phyloP scores from a whole-genome alignment of 2,113 vertebrate genomes.

The Scophthalmus maximus region DNA sequence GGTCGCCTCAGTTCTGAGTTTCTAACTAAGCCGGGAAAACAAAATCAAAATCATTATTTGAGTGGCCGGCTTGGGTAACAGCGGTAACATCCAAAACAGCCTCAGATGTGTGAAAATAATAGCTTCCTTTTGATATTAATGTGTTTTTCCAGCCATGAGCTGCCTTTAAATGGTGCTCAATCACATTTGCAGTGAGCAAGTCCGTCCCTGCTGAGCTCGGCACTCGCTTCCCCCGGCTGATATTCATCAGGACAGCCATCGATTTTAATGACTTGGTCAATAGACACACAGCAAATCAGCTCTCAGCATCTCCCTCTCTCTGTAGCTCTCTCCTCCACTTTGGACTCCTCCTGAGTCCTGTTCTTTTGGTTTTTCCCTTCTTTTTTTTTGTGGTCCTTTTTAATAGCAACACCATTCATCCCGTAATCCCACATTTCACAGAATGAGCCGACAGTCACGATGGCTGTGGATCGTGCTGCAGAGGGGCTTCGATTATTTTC shows the following conservation, averaged over 20 bases:
- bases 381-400: background rate
- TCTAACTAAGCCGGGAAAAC: background rate
- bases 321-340: slow-evolving; percentile 23
- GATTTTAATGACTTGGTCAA: slow-evolving; percentile 76
- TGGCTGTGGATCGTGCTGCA: background rate
- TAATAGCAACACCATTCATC: slow-evolving; percentile 36
- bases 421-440: background rate
- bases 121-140: slow-evolving; percentile 37
- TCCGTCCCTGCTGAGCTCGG: slow-evolving; percentile 54
- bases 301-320: slow-evolving; percentile 37
- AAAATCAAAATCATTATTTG: slow-evolving; percentile 4
- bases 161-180: slow-evolving; percentile 49
- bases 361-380: background rate
- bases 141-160: slow-evolving; percentile 21
- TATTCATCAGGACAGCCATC: slow-evolving; percentile 71
- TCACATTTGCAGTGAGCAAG: slow-evolving; percentile 41
- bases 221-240: slow-evolving; percentile 53
- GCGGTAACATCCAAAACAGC: background rate
- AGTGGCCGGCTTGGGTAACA: background rate
- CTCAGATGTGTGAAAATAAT: slow-evolving; percentile 16
- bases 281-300: slow-evolving; percentile 52
- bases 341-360: background rate
- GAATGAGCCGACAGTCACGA: slow-evolving; percentile 20
- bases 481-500: too few species aligned
- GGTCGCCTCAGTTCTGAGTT: slow-evolving; percentile 1